A percentile compares a stretch with the other conserved stretches of the same genome.
These are phyloP conservation scores for Hanleya hanleyi DNA, from an alignment of 2,888 invertebrate genomes.

Conservation along the genomic window DNA sequence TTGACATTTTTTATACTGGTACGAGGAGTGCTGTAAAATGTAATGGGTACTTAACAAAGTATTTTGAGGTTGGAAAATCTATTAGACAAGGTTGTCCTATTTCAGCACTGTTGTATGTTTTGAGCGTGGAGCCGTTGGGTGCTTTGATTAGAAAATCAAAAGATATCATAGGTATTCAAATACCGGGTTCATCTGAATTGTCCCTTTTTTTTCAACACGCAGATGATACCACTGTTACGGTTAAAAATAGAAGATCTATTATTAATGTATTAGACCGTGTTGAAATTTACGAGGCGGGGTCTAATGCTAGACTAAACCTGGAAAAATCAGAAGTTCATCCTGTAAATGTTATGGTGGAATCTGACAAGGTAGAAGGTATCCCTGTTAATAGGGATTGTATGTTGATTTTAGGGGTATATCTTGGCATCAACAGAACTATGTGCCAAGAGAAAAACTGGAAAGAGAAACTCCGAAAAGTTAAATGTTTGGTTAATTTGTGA, in stretches of 20 bases:
- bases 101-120: constrained; percentile 13
- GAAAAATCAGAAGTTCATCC: background rate
- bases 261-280: background rate
- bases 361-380: background rate
- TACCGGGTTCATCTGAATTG: background rate
- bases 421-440: background rate
- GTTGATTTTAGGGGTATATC: background rate
- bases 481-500: background rate
- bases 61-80: background rate
- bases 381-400: background rate
- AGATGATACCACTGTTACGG: background rate
- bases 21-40: background rate
- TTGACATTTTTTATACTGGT: constrained; percentile 4
- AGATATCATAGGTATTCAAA: background rate
- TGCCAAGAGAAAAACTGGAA: background rate
- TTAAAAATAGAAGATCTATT: background rate
- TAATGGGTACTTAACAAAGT: constrained; percentile 2
- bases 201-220: background rate
- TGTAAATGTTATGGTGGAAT: background rate
- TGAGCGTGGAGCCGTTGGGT: constrained; percentile 5
- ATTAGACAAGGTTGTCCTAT: constrained; percentile 19
- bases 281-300: background rate
- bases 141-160: background rate
- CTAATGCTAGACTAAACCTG: background rate
- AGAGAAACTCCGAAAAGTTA: background rate